Conservation (phyloP, 1,140 invertebrate species). For the Caerostris extrusa region DNA sequence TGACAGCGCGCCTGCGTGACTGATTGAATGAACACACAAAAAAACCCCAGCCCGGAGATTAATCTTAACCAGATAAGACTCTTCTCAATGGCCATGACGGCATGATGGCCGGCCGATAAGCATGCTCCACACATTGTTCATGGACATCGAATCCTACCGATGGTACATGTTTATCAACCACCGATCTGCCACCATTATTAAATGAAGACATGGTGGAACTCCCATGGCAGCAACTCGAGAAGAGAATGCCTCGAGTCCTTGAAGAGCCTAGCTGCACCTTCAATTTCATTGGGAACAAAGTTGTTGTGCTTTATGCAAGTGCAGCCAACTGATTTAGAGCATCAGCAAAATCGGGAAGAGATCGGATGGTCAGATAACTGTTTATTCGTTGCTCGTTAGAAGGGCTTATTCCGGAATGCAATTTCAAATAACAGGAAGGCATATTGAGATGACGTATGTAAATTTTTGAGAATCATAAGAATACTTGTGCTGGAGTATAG, state of each 20-base stretch:
- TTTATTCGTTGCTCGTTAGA: not conserved
- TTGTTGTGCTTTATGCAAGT: not conserved
- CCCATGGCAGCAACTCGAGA: not conserved
- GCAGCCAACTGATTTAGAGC: not conserved
- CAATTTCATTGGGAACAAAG: not conserved
- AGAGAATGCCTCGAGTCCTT: not conserved
- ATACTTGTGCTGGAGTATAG: no score
- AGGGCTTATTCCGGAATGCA: not conserved
- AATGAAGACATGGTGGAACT: slow-evolving; percentile 38
- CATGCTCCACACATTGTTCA: slow-evolving; percentile 22
- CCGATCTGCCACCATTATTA: slow-evolving; percentile 37
- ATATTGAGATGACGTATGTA: not conserved
- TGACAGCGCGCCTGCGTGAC: slow-evolving; percentile 2
- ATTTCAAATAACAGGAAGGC: not conserved
- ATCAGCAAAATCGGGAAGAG: slow-evolving; percentile 12
- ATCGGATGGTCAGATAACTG: not conserved
- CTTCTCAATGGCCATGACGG: not conserved
- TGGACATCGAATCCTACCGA: not conserved
- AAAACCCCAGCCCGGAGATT: not conserved
- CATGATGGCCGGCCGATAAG: slow-evolving; percentile 37
- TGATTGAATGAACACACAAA: slow-evolving; percentile 18
- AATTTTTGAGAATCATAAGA: not conserved
- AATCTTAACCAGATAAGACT: not conserved
- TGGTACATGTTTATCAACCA: slow-evolving; percentile 49
- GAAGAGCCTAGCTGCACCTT: not conserved